Base-by-base conservation (phyloP, 2,888 invertebrate species). In the Apodemia hepburni region DNA sequence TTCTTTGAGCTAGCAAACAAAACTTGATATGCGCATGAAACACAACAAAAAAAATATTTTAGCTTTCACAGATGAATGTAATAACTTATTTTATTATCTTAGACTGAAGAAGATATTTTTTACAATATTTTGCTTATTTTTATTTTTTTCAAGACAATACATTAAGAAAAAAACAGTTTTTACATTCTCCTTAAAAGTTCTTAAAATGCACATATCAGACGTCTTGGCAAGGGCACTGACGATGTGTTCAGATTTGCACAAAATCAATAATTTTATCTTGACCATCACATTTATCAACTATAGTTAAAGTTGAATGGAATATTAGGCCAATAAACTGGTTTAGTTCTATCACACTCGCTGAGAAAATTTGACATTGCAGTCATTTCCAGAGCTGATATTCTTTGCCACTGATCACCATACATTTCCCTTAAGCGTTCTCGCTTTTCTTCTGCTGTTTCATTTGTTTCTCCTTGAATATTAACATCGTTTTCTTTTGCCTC, bases 381-480 rank as follows among this genome's bases (percentile, higher is more conserved):
- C 67, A 94, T 94, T 87, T 97, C 96, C 92, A 96, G 93, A 0
- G 95, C 95, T 68, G 93, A 92, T 72, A 96, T 94, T 77, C 90
- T 93, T 27, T 94, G 88, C 76, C 95, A 94, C 15, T 92, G 86
- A 45, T 92, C 84, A 0, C 96, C 96, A 79, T 96, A 96, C 18
- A 96, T 77, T 64, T 85, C 79, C 69, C 88, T 83, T 69, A 92
- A 87, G 68, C 84, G 82, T 61, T 87, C 81, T 59, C 81, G 79
- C 6, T 78, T 77, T 17, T 80, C 76, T 67, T 78, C 78, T 5
- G 63, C 60, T 29, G 65, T 72, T 60, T 73, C 79, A 29, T 66
- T 74, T 15, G 80, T 77, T 5, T 76, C 75, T 17, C 75, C 74
- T 58, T 75, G 71, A 58, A 70, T 49, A 27, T 74, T 68, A 64